phyloP scores from a whole-genome alignment of 2,797 vertebrate species.

The Lepilemur septentrionalis region DNA sequence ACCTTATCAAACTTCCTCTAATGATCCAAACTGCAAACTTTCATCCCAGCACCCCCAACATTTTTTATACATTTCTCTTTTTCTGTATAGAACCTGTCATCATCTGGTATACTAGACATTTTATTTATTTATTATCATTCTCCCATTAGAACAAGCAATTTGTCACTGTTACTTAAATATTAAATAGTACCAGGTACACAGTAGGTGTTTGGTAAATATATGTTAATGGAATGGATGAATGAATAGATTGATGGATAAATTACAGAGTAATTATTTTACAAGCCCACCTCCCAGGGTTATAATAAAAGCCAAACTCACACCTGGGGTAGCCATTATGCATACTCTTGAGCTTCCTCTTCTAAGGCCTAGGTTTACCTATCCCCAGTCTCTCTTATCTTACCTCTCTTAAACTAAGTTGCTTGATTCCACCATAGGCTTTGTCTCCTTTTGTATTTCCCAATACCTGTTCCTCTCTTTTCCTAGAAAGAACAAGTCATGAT shows the following conservation, averaged over 20 bases:
- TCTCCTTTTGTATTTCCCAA: constrained; percentile 22
- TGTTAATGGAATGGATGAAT: not conserved
- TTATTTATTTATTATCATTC: not conserved
- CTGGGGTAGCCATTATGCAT: not conserved
- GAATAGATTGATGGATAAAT: not conserved
- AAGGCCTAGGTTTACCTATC: not conserved
- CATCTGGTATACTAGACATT: not conserved
- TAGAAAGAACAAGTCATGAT: constrained; percentile 19
- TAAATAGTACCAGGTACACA: constrained; percentile 11
- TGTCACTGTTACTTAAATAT: not conserved
- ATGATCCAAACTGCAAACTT: not conserved
- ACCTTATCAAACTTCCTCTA: not conserved
- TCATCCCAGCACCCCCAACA: not conserved
- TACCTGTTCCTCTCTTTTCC: constrained; percentile 5
- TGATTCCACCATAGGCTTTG: not conserved
- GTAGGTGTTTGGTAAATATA: not conserved
- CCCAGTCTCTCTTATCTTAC: not conserved
- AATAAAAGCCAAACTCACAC: not conserved
- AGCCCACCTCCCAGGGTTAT: not conserved
- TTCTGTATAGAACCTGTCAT: not conserved
- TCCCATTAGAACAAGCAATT: not conserved
- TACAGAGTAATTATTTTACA: constrained; percentile 13
- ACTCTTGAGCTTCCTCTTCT: not conserved
- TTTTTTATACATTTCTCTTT: not conserved
- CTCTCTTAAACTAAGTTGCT: not conserved